Evolutionary conservation across 2,797 vertebrate species (phyloP).

Genomic region (Leuciscus waleckii): DNA sequence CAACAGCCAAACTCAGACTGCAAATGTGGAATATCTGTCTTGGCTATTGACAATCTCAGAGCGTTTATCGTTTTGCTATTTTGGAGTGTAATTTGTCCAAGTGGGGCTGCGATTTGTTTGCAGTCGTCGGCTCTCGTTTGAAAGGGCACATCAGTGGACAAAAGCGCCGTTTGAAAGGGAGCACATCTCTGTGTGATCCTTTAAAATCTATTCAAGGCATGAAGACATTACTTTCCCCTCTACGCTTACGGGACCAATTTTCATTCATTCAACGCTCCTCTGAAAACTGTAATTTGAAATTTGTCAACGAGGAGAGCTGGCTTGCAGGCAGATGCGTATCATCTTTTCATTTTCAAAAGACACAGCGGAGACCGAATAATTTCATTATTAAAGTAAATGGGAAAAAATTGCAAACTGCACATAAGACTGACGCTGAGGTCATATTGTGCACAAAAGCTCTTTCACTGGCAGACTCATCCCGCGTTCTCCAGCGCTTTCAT

Average conservation of each 20-base stretch:
- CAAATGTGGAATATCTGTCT: constrained; percentile 11
- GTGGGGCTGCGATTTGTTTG: constrained; percentile 36
- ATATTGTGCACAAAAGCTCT: constrained; percentile 35
- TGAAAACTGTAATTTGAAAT: constrained; percentile 63
- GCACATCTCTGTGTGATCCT: constrained; percentile 25
- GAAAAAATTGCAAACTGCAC: constrained; percentile 45
- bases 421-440: constrained; percentile 46
- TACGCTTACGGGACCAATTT: constrained; percentile 56
- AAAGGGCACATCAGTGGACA: constrained; percentile 42
- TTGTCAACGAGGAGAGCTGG: constrained; percentile 57
- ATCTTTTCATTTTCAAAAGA: constrained; percentile 60
- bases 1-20: background rate
- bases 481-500: constrained; percentile 3
- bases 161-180: constrained; percentile 47
- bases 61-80: constrained; percentile 10
- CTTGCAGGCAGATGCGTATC: constrained; percentile 57
- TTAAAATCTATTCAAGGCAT: constrained; percentile 45
- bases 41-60: background rate
- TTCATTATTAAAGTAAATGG: constrained; percentile 59
- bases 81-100: constrained; percentile 40
- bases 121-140: constrained; percentile 24
- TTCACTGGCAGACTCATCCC: constrained; percentile 18
- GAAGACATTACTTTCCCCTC: constrained; percentile 43
- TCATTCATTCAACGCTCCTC: constrained; percentile 43
- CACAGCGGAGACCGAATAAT: constrained; percentile 50